Evolutionary conservation across 2,888 invertebrate species (phyloP), one percentile per base, ranked within the genome.

Genomic region (Drosophila multiciliata): DNA sequence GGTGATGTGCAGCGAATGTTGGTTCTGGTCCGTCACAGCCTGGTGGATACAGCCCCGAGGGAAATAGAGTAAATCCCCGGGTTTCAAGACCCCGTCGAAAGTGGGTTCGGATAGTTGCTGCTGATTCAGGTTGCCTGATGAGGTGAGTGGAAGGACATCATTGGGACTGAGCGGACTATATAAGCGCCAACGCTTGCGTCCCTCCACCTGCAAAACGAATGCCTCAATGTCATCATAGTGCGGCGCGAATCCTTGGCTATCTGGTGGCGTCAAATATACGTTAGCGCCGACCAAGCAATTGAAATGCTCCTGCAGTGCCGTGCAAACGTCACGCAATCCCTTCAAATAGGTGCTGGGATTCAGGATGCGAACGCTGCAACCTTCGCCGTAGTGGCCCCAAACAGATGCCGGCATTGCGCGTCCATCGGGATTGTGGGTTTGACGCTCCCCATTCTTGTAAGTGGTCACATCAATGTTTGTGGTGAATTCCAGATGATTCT

Each of bases 171-270:
- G 94, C 17, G 99, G 98, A 80, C 95, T 95, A 64, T 99, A 99
- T 15, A 99, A 93, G 82, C 95, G 96, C 99, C 99, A 99, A 77
- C 96, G 95, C 92, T 99, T 99, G 85, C 96, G 96, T 0, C 99
- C 99, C 93, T 99, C 99, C 2, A 99, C 94, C 94, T 99, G 99
- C 55, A 99, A 92, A 54, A 99, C 96, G 92, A 99, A 99, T 0
- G 99, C 99, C 93, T 99, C 99, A 78, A 99, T 99, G 91, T 99
- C 99, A 93, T 99, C 99, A 92, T 96, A 99, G 93, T 99, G 99
- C 0, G 99, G 99, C 0, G 99, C 99, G 94, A 99, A 99, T 0
- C 99, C 99, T 94, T 99, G 99, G 81, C 97, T 97, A 70, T 97
- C 96, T 0, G 98, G 96, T 3, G 99, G 99, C 1, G 99, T 99